Conservation (phyloP, 2,888 invertebrate genomes). For the Phymatocera aterrima region DNA sequence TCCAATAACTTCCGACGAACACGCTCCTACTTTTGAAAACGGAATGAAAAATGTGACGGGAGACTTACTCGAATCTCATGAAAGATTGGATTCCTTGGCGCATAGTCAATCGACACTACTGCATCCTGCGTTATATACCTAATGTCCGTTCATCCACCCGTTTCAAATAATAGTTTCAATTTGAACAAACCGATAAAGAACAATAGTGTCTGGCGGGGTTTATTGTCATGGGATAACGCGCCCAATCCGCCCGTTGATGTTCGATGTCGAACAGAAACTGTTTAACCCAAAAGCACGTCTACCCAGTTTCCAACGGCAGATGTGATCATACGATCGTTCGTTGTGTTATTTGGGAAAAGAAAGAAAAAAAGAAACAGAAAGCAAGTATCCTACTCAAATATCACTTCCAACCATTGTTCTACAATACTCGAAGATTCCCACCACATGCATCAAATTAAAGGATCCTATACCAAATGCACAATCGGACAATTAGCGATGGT, state of each 20-base stretch:
- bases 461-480: neutral
- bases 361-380: no score
- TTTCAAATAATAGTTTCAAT: constrained; percentile 27
- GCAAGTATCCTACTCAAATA: no score
- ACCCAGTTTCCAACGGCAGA: no score
- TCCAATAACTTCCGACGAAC: no score
- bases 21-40: no score
- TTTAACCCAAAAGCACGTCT: constrained; percentile 6
- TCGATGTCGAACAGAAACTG: constrained; percentile 18
- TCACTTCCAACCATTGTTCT: no score
- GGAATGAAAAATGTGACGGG: no score
- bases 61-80: no score
- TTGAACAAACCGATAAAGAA: constrained; percentile 21
- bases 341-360: neutral
- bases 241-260: neutral
- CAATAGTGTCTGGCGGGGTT: constrained; percentile 36
- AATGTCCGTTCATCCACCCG: constrained; percentile 15
- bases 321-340: neutral
- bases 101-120: no score
- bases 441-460: neutral
- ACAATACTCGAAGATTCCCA: no score
- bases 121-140: neutral
- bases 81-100: no score
- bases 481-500: neutral
- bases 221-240: constrained; percentile 26